Evolutionary conservation across 1,140 invertebrate species (phyloP).

Genomic region (Ceratitis capitata): DNA sequence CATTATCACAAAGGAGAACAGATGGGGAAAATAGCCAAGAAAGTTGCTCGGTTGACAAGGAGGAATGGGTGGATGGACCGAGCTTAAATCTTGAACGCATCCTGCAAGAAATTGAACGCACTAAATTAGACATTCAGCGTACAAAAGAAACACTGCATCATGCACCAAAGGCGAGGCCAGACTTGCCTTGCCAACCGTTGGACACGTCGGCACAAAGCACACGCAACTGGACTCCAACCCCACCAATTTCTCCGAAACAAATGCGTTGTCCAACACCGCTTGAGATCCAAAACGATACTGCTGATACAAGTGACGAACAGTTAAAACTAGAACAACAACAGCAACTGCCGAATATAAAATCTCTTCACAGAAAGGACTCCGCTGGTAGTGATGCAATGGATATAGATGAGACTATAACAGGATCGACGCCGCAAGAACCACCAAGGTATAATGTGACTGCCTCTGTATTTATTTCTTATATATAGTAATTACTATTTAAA

Average conservation of each 20-base stretch:
- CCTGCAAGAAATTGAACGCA: constrained; percentile 58
- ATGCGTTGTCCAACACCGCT: constrained; percentile 37
- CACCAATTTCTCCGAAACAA: constrained; percentile 55
- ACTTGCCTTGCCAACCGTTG: neutral
- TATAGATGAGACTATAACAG: constrained; percentile 43
- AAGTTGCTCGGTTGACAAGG: constrained; percentile 15
- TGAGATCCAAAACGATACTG: neutral
- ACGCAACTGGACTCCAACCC: constrained; percentile 57
- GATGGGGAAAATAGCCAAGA: constrained; percentile 18
- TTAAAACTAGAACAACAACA: neutral
- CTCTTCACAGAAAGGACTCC: constrained; percentile 38
- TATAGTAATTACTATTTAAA: neutral
- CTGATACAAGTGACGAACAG: neutral
- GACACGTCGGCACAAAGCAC: constrained; percentile 11
- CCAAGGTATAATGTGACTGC: neutral
- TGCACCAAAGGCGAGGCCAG: neutral
- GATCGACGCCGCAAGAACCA: neutral
- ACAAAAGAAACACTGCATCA: constrained; percentile 49
- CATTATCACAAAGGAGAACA: constrained; percentile 1
- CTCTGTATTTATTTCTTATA: neutral
- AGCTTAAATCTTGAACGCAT: constrained; percentile 48
- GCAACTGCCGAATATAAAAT: neutral
- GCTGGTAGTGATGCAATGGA: constrained; percentile 44
- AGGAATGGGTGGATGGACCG: constrained; percentile 42
- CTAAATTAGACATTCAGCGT: constrained; percentile 55